Percentiles rank a stretch among this genome's conserved stretches.
phyloP scores from a whole-genome alignment of 1,140 invertebrate species.

The Drosophila serrata region DNA sequence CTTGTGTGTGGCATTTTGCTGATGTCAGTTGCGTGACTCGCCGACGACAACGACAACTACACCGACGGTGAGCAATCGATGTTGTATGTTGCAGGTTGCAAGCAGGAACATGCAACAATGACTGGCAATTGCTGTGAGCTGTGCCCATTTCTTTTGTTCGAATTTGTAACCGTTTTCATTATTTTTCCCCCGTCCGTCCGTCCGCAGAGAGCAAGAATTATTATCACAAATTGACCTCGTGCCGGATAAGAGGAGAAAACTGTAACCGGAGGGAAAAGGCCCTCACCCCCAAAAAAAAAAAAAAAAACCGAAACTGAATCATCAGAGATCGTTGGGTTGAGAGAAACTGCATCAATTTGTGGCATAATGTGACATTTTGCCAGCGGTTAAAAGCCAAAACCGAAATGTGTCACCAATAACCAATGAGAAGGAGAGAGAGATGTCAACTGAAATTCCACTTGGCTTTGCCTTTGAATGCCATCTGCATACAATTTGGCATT shows the following conservation, averaged over 20 bases:
- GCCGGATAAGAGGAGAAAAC: conserved; percentile 39
- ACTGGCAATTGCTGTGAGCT: conserved; percentile 48
- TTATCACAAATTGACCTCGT: conserved; percentile 71
- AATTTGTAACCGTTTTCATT: conserved; percentile 36
- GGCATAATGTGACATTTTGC: conserved; percentile 62
- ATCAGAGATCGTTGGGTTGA: background rate
- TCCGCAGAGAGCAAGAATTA: conserved; percentile 40
- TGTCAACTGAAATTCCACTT: conserved; percentile 12
- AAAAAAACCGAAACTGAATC: background rate
- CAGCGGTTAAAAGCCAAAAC: conserved; percentile 13
- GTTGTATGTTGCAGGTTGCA: conserved; percentile 36
- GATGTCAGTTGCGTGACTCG: conserved; percentile 39
- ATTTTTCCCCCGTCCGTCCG: conserved; percentile 18
- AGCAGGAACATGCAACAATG: conserved; percentile 47
- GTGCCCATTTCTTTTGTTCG: conserved; percentile 42
- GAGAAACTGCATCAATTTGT: conserved; percentile 59
- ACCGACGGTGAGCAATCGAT: conserved; percentile 28
- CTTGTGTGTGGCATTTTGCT: conserved; percentile 41
- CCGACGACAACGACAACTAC: conserved; percentile 2
- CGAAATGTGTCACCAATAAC: conserved; percentile 27
- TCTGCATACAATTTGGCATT: conserved; percentile 33
- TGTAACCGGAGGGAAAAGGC: background rate
- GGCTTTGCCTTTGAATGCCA: conserved; percentile 25
- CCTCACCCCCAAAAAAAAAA: background rate
- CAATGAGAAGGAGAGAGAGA: background rate